Evolutionary conservation across 2,797 vertebrate species (phyloP).

Genomic region (Ispidina picta): DNA sequence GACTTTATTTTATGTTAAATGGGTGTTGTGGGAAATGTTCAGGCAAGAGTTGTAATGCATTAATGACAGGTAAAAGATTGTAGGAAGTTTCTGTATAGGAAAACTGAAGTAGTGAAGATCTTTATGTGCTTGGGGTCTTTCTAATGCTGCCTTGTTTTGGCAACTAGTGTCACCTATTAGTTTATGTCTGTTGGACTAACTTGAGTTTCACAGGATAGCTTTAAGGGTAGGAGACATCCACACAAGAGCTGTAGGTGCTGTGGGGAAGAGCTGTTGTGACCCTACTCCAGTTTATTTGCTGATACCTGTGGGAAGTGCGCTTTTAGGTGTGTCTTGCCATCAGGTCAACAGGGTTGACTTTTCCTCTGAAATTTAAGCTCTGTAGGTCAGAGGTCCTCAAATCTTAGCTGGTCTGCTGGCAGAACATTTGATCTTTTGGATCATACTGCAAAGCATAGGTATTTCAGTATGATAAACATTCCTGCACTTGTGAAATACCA

Average conservation of each 20-base stretch:
- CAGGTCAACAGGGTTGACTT: background rate
- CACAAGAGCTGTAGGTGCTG: background rate
- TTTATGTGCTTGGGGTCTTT: background rate
- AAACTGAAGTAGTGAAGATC: background rate
- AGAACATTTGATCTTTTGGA: background rate
- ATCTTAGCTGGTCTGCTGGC: background rate
- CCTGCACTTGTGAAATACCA: background rate
- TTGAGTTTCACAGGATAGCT: background rate
- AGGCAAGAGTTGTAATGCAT: background rate
- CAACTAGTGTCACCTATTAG: background rate
- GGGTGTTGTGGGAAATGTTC: background rate
- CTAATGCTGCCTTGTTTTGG: background rate
- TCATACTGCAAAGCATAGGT: background rate
- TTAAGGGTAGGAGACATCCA: background rate
- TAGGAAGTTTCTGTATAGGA: background rate
- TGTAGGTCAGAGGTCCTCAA: background rate
- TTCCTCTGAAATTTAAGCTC: background rate
- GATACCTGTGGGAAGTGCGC: background rate
- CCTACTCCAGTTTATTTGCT: background rate
- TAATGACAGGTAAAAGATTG: background rate
- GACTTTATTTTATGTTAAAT: background rate
- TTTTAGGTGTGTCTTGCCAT: background rate
- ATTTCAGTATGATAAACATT: background rate
- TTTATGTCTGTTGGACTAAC: too few relatives aligned
- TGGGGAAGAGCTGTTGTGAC: background rate